These are phyloP conservation scores for Melanaphis sacchari DNA, from an alignment of 1,140 invertebrate species.

Conservation along the genomic window DNA sequence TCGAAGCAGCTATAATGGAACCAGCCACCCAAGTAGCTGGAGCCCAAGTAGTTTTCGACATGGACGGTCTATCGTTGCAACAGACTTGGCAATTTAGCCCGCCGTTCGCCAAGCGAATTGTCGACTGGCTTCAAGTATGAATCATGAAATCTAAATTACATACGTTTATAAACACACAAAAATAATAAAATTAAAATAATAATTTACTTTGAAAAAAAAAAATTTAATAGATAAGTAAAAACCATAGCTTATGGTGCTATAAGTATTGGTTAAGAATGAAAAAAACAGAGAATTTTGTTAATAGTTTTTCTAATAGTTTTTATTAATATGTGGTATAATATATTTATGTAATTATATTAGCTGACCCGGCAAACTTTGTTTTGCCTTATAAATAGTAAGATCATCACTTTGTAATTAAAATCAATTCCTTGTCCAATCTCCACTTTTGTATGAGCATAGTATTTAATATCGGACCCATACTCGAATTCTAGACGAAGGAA, in stretches of 20 bases:
- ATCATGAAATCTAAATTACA: not conserved
- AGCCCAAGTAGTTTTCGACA: constrained; percentile 81
- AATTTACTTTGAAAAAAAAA: not conserved
- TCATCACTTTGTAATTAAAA: no score
- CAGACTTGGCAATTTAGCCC: constrained; percentile 85
- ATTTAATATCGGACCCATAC: no score
- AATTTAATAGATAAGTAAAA: no score
- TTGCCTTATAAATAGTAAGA: no score
- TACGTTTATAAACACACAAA: not conserved
- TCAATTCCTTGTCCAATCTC: no score
- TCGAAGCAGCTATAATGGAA: constrained; percentile 82
- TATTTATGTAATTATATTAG: no score
- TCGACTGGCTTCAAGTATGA: constrained; percentile 77
- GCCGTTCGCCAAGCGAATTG: constrained; percentile 80
- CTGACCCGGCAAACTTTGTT: no score
- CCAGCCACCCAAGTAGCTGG: constrained; percentile 78
- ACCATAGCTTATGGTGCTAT: not conserved
- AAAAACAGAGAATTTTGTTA: not conserved
- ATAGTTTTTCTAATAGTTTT: not conserved
- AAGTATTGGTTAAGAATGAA: not conserved
- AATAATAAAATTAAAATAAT: not conserved
- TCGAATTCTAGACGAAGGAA: no score
- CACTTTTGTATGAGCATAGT: no score
- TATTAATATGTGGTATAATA: no score
- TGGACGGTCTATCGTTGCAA: constrained; percentile 80